phyloP scores from a whole-genome alignment of 2,888 invertebrate species.

The Hanleya hanleyi region DNA sequence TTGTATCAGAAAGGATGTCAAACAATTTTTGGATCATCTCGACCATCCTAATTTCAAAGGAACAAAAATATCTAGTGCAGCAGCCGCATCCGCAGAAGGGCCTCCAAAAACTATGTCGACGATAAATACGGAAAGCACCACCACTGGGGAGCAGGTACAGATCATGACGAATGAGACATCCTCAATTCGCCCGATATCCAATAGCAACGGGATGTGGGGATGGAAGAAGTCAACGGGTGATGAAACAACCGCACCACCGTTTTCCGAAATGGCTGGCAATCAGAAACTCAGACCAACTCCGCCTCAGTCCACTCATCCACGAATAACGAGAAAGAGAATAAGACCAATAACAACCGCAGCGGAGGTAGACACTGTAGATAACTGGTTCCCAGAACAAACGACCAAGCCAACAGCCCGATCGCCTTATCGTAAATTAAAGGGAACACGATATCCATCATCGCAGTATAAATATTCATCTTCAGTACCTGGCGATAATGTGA shows the following conservation, averaged over 20 bases:
- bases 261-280: not conserved
- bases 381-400: too few species aligned
- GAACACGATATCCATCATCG: too few species aligned
- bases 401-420: not conserved
- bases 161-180: not conserved
- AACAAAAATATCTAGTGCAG: not conserved
- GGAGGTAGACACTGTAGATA: too few species aligned
- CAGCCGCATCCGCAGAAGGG: not conserved
- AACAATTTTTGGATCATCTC: not conserved
- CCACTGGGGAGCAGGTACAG: not conserved
- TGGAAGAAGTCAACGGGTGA: too few species aligned
- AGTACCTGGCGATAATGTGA: too few species aligned
- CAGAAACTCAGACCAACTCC: too few species aligned
- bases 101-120: constrained; percentile 1
- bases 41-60: not conserved
- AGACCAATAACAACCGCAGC: not conserved
- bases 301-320: too few species aligned
- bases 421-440: too few species aligned
- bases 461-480: too few species aligned
- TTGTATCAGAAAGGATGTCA: not conserved
- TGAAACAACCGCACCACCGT: not conserved
- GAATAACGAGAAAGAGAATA: too few species aligned
- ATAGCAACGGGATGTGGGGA: not conserved
- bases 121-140: not conserved
- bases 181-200: not conserved